Evolutionary conservation across 2,888 invertebrate genomes (phyloP).

Genomic region (Pheosia gnoma): DNA sequence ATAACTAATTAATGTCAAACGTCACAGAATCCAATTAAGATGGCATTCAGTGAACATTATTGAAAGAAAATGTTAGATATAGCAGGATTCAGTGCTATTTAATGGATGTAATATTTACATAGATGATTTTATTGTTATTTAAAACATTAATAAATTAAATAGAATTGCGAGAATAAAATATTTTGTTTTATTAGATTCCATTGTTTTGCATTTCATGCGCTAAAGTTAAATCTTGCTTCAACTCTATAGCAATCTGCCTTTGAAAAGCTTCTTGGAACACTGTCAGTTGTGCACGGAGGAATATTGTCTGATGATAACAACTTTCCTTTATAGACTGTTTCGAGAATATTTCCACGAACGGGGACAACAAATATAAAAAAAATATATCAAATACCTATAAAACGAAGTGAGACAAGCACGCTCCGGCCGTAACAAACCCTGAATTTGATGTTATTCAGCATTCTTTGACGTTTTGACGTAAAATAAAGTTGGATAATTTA

Average conservation of each 20-base stretch:
- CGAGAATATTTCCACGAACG: not conserved
- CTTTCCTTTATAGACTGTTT: not conserved
- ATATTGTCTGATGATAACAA: not conserved
- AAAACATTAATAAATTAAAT: too few relatives aligned
- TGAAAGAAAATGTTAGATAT: not conserved
- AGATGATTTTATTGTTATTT: too few relatives aligned
- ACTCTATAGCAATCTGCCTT: not conserved
- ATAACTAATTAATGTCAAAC: constrained; percentile 59
- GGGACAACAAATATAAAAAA: not conserved
- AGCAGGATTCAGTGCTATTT: too few relatives aligned
- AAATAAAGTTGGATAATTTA: constrained; percentile 29
- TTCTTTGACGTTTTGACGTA: constrained; percentile 36
- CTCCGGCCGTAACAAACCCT: not conserved
- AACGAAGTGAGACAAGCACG: not conserved
- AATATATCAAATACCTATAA: not conserved
- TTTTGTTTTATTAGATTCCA: not conserved
- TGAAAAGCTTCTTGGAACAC: constrained; percentile 1
- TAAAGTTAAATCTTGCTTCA: not conserved
- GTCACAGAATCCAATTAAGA: constrained; percentile 48
- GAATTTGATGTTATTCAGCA: constrained; percentile 25
- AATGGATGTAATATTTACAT: not conserved
- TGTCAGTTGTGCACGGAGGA: not conserved
- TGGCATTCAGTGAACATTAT: constrained; percentile 28
- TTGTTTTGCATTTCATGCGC: not conserved
- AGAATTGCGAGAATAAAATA: not conserved